Percentiles rank a stretch among this genome's conserved stretches.
Conservation (phyloP, 2,113 vertebrate species). For the Rhodinocichla rosea region DNA sequence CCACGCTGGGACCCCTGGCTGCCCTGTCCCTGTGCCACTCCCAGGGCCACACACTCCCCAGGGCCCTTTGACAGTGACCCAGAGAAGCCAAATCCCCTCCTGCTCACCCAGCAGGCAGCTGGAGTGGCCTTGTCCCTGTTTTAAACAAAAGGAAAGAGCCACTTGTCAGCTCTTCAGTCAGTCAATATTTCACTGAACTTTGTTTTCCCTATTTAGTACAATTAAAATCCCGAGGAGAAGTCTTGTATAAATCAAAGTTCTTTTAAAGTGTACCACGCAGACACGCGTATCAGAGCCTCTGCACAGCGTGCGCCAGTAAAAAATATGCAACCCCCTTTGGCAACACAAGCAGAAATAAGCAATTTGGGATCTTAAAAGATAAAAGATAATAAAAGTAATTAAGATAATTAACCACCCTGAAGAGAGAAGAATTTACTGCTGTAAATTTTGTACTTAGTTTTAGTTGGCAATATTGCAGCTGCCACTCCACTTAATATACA, state of each 20-base stretch:
- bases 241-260: conserved; percentile 74
- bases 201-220: conserved; percentile 61
- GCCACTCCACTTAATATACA: conserved; percentile 71
- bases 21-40: accelerated
- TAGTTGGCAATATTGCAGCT: conserved; percentile 73
- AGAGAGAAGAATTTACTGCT: conserved; percentile 81
- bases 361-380: conserved; percentile 83
- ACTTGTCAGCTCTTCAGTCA: neutral
- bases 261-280: conserved; percentile 63
- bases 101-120: accelerated
- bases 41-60: neutral
- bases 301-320: conserved; percentile 58
- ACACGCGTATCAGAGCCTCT: neutral
- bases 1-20: accelerated
- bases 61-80: neutral
- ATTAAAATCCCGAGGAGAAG: conserved; percentile 66
- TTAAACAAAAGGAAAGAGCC: neutral
- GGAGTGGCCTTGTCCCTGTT: accelerated
- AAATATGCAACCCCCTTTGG: conserved; percentile 78
- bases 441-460: conserved; percentile 79
- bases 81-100: neutral
- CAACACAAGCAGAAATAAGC: conserved; percentile 80
- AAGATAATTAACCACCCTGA: conserved; percentile 87
- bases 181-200: conserved; percentile 51
- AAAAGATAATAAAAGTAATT: conserved; percentile 88